Evolutionary conservation across 2,888 invertebrate genomes (phyloP), one percentile per base, ranked within the genome.

Genomic region (Buathra laborator): DNA sequence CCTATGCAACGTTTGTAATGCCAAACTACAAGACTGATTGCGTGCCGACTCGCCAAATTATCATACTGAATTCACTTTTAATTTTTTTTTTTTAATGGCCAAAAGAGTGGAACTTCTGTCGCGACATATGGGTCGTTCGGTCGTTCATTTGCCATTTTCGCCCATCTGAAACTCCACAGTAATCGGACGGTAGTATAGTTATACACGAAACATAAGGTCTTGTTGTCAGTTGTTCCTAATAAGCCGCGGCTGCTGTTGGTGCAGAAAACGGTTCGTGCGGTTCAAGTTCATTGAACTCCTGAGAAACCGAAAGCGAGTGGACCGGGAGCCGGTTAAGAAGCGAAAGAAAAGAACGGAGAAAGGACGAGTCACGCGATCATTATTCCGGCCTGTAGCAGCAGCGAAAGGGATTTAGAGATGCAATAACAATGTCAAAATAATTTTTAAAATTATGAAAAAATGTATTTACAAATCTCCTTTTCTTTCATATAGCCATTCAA

Each of bases 351-450:
- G 44, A 75, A 64, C 62, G 62, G 24, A 64, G 29, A 75, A 62
- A 75, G 64, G 43, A 64, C 14, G 59, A 62, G 64, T 75, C 75
- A 75, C 62, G 64, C 75, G 46, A 64, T n/a, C 56, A 59, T 53
- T 32, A 74, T 56, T 32, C 44, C 53, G 32, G 44, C 6, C 37
- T 16, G 37, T 9, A 37, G 16, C 56, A 37, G 32, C 56, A 46
- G 9, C 56, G 5, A n/a, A 56, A 37, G 19, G 59, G 37, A 32
- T 56, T 53, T 56, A 14, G 37, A 56, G 19, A 37, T 37, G 5
- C 6, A 37, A 5, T 9, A 37, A 37, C 5, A 37, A 37, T 37
- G 37, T 37, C 37, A 37, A 37, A 37, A 37, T 37, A 5, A 37
- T 37, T 5, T 37, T 37, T 0, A 7, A 37, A 37, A 37, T 7